These are phyloP conservation scores for Lathamus discolor DNA, from an alignment of 2,113 vertebrate species.

Conservation along the genomic window DNA sequence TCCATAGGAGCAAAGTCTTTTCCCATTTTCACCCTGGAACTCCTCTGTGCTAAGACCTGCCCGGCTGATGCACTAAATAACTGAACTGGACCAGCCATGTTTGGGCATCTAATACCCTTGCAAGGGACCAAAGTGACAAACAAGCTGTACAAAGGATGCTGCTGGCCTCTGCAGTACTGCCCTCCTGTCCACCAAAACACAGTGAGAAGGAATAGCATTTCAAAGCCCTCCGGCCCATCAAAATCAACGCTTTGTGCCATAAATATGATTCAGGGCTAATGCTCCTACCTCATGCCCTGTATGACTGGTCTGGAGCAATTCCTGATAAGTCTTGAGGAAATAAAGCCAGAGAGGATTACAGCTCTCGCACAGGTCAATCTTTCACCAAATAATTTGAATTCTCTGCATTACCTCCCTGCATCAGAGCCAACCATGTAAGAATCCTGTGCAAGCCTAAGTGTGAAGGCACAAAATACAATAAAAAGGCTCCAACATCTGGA, in stretches of 20 bases:
- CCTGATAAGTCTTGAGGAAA: slow-evolving; percentile 2
- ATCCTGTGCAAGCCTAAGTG: not conserved
- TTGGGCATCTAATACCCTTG: rapidly evolving
- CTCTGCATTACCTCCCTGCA: not conserved
- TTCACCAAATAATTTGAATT: not conserved
- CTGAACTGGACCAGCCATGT: not conserved
- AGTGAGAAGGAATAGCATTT: rapidly evolving
- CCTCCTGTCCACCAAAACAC: not conserved
- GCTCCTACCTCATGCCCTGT: not conserved
- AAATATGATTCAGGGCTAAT: not conserved
- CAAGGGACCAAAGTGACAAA: not conserved
- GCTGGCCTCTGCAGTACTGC: not conserved
- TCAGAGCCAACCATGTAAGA: not conserved
- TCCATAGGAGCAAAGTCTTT: not conserved
- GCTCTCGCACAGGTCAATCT: not conserved
- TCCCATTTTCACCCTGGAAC: not conserved
- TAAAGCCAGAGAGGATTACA: not conserved
- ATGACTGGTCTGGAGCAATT: not conserved
- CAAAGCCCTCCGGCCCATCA: not conserved
- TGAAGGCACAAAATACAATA: not conserved
- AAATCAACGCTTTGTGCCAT: not conserved
- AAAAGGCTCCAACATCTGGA: not conserved
- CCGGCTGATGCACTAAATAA: not conserved
- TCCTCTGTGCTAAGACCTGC: not conserved
- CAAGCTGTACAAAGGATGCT: rapidly evolving